Evolutionary conservation across 2,113 vertebrate genomes (phyloP).

Genomic region (Phaethornis superciliosus): DNA sequence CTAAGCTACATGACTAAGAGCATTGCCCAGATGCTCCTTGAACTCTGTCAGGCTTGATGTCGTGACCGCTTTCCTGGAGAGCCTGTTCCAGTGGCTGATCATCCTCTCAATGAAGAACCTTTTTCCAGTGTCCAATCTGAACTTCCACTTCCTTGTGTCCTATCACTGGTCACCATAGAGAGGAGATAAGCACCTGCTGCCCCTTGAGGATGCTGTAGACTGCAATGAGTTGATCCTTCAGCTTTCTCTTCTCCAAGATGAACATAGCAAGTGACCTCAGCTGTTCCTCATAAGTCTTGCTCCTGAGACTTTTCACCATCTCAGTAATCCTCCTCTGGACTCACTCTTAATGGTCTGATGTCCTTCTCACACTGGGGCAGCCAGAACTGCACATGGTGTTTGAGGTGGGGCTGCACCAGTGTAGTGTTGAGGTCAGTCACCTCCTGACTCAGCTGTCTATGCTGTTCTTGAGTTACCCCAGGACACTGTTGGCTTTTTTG

Average conservation of each 20-base stretch:
- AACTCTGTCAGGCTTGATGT: background rate
- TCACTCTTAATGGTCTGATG: background rate
- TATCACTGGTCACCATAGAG: background rate
- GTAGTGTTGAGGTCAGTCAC: too few species aligned
- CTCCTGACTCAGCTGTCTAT: fast-evolving
- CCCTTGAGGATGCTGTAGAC: background rate
- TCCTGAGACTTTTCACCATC: background rate
- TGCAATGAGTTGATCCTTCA: background rate
- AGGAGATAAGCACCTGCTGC: background rate
- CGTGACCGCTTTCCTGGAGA: background rate
- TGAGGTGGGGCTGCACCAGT: background rate
- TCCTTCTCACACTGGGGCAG: background rate
- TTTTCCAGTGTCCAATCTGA: background rate
- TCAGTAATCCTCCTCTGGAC: background rate
- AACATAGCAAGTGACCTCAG: background rate
- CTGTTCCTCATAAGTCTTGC: background rate
- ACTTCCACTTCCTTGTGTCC: background rate
- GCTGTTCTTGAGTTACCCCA: background rate
- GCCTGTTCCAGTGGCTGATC: background rate
- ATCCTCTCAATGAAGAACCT: background rate
- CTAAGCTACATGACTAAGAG: background rate
- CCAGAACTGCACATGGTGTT: background rate
- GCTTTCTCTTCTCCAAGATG: background rate
- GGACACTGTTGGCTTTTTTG: background rate
- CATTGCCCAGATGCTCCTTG: background rate